phyloP scores from a whole-genome alignment of 2,113 vertebrate genomes.

The Limanda limanda region DNA sequence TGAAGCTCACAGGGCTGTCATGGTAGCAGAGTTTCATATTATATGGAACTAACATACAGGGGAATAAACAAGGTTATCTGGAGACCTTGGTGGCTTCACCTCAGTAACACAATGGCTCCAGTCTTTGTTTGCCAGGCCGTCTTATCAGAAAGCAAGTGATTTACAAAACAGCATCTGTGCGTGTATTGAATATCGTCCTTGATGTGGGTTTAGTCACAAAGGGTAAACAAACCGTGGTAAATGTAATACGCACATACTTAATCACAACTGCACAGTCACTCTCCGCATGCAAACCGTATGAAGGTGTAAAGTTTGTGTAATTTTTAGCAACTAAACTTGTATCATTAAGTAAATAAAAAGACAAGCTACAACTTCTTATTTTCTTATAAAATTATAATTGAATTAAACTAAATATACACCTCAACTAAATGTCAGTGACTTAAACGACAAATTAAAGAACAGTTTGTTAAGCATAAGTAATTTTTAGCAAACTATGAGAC shows the following conservation, averaged over 20 bases:
- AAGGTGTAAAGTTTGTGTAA: not conserved
- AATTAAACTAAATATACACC: not conserved
- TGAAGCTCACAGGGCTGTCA: conserved; percentile 2
- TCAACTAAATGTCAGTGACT: no score
- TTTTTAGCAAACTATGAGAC: not conserved
- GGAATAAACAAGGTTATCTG: conserved; percentile 67
- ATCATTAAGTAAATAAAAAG: no score
- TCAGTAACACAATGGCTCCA: conserved; percentile 41
- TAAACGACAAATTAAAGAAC: not conserved
- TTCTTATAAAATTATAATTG: not conserved
- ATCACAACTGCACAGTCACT: not conserved
- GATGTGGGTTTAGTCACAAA: conserved; percentile 22
- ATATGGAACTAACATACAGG: conserved; percentile 24
- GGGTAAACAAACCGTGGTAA: conserved; percentile 29
- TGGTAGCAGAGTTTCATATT: conserved; percentile 21
- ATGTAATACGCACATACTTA: not conserved
- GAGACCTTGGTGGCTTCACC: conserved; percentile 61
- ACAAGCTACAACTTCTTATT: not conserved
- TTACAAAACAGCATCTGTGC: conserved; percentile 37
- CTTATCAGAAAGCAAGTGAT: conserved; percentile 57
- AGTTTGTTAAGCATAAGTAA: not conserved
- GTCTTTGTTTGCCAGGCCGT: conserved; percentile 53
- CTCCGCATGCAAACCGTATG: not conserved
- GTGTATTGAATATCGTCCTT: conserved; percentile 48
- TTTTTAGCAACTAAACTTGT: no score